Conservation (phyloP, 2,113 vertebrate genomes). For the Passer domesticus region DNA sequence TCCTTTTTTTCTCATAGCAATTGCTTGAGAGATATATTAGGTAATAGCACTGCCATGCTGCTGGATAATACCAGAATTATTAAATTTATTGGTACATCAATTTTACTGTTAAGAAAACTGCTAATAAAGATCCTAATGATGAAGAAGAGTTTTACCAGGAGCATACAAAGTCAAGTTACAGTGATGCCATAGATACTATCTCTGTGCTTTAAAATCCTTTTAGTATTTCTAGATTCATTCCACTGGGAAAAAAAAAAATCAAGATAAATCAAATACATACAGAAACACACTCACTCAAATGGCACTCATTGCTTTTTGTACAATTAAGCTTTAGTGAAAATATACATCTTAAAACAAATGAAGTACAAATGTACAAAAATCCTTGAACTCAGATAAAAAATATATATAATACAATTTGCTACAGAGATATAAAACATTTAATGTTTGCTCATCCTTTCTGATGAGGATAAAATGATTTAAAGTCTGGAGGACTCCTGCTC, state of each 20-base stretch:
- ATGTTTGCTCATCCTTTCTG: constrained; percentile 71
- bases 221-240: constrained; percentile 29
- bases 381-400: constrained; percentile 84
- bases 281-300: constrained; percentile 81
- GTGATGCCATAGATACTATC: neutral
- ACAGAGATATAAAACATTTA: constrained; percentile 81
- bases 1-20: neutral
- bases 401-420: constrained; percentile 88
- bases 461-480: constrained; percentile 78
- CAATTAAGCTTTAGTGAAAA: constrained; percentile 89
- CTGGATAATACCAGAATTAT: neutral
- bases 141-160: constrained; percentile 7
- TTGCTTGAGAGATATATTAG: neutral
- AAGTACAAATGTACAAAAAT: constrained; percentile 87
- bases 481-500: constrained; percentile 78
- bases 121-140: constrained; percentile 9
- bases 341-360: constrained; percentile 94
- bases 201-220: constrained; percentile 38
- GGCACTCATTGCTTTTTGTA: constrained; percentile 86
- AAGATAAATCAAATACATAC: constrained; percentile 51
- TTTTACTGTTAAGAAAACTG: constrained; percentile 3
- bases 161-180: constrained; percentile 5
- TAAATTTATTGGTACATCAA: neutral
- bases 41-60: neutral
- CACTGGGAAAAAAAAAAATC: neutral